Percentiles rank a stretch among this genome's conserved stretches.
These are phyloP conservation scores for Himalopsyche anomala DNA, from an alignment of 2,888 invertebrate genomes.

Conservation along the genomic window DNA sequence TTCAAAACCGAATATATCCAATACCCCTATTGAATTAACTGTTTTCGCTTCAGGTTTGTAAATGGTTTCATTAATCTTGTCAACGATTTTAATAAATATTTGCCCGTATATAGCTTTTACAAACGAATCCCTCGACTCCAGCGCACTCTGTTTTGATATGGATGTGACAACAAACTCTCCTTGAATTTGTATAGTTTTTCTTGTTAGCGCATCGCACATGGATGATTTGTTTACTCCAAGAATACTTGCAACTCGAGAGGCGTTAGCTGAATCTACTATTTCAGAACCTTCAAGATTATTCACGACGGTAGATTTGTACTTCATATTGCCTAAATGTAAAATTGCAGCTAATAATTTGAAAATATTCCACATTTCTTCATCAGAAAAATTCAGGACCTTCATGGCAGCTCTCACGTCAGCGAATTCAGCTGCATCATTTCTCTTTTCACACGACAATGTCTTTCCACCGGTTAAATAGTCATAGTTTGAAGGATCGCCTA, in stretches of 20 bases:
- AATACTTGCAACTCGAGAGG: conserved; percentile 84
- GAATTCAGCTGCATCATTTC: conserved; percentile 91
- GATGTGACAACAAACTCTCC: conserved; percentile 88
- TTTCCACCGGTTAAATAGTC: conserved; percentile 89
- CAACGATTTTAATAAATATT: conserved; percentile 92
- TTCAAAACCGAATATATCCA: conserved; percentile 98
- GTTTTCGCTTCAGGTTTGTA: conserved; percentile 79
- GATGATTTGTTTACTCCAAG: conserved; percentile 83
- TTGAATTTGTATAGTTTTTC: conserved; percentile 89
- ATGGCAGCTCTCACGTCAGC: conserved; percentile 93
- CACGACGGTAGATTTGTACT: conserved; percentile 84
- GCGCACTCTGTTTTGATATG: conserved; percentile 84
- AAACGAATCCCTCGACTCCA: conserved; percentile 93
- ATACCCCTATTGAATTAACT: conserved; percentile 89
- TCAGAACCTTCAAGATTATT: conserved; percentile 94
- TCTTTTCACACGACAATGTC: conserved; percentile 85
- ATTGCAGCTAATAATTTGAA: conserved; percentile 91
- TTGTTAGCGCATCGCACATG: conserved; percentile 89
- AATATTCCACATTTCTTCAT: conserved; percentile 90
- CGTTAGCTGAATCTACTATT: conserved; percentile 83
- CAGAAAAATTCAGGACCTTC: conserved; percentile 91
- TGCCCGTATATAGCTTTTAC: conserved; percentile 95
- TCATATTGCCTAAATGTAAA: conserved; percentile 93
- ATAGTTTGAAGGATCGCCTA: conserved; percentile 85
- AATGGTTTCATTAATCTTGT: conserved; percentile 92